Evolutionary conservation across 1,140 invertebrate species (phyloP), one percentile per base, ranked within the genome.

Genomic region (Dysdera silvatica): DNA sequence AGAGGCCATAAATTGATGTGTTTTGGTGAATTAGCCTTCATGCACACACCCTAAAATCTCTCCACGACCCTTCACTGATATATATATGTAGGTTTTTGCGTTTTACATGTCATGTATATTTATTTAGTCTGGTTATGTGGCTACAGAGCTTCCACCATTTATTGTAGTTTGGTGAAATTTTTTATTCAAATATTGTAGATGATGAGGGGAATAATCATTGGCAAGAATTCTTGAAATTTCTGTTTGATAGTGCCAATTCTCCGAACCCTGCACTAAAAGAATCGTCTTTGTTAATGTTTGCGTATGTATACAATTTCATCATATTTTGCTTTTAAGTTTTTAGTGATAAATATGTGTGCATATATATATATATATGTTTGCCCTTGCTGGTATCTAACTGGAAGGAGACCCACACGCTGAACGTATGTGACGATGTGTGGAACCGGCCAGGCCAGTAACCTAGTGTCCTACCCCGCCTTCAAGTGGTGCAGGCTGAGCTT

Each of bases 131-230:
- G n/a, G n/a, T 32, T 29, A 35, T 31, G 16, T n/a, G 33, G 48
- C 26, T n/a, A n/a, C 1, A 8, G 32, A 18, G 26, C 56, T 47
- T 37, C 53, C 5, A 32, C 49, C 8, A 16, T 62, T 52, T 32
- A 35, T 48, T 1, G 16, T 28, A 24, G 23, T 26, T 10, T 14
- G 2, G 20, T 20, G 5, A 23, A 37, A 62, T 70, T 54, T 43
- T 61, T 52, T 31, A 32, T 24, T 48, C 41, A 62, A 45, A 62
- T 24, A 53, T 68, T 76, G 35, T 70, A 78, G 95, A 98, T 75
- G 95, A 98, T 69, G 90, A 95, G 75, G 92, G 92, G 28, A 93
- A 91, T 71, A 97, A 97, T 77, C 85, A 86, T 63, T 99, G 96
- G 96, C 91, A 91, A 26, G 95, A 98, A 74, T 91, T 98, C 73